phyloP scores from a whole-genome alignment of 2,113 vertebrate species.

The Bambusicola thoracicus region DNA sequence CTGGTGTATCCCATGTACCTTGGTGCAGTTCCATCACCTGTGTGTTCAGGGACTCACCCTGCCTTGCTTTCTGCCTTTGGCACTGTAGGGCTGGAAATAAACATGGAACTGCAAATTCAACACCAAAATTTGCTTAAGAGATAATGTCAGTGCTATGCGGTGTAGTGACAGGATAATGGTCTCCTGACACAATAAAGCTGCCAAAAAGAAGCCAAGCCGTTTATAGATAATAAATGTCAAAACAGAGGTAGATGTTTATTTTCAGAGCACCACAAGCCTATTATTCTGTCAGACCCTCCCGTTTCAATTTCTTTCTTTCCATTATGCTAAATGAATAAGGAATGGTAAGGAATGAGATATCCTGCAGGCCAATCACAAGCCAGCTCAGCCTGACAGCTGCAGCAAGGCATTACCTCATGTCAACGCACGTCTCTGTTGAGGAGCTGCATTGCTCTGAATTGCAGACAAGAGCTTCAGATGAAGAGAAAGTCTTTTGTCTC shows the following conservation, averaged over 20 bases:
- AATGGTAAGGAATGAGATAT: not conserved
- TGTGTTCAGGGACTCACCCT: not conserved
- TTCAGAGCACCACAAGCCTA: constrained; percentile 41
- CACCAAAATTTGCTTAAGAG: constrained; percentile 53
- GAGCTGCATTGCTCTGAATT: not conserved
- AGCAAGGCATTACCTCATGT: not conserved
- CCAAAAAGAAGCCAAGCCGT: constrained; percentile 45
- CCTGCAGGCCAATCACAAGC: not conserved
- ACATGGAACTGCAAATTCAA: constrained; percentile 30
- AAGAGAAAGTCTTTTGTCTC: not conserved
- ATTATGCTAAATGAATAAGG: constrained; percentile 39
- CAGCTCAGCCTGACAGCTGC: fast-evolving
- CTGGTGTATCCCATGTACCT: too few relatives aligned
- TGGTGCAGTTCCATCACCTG: not conserved
- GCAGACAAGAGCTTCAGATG: fast-evolving
- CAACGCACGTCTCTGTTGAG: fast-evolving
- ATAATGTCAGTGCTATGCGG: constrained; percentile 36
- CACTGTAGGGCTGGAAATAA: not conserved
- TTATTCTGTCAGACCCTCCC: constrained; percentile 50
- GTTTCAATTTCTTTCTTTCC: constrained; percentile 41
- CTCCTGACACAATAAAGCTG: constrained; percentile 60
- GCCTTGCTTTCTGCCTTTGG: not conserved
- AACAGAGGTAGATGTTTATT: constrained; percentile 28
- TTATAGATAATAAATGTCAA: constrained; percentile 62
- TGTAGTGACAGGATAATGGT: constrained; percentile 57